phyloP scores from a whole-genome alignment of 2,113 vertebrate species.

The Lophochroa leadbeateri region DNA sequence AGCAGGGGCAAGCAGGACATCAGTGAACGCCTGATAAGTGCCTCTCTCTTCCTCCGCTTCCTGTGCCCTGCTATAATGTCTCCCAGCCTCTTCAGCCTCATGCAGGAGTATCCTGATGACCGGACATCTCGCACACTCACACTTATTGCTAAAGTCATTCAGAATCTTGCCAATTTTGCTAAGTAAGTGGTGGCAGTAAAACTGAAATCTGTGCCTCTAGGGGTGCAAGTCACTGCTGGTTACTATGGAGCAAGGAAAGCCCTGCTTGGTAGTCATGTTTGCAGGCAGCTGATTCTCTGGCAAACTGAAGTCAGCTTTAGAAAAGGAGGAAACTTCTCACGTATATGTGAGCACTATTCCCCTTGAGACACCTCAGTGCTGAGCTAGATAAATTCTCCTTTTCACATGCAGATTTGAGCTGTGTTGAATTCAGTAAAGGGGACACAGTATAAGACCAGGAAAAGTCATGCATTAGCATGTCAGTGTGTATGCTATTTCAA shows the following conservation, averaged over 20 bases:
- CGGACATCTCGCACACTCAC: conserved; percentile 91
- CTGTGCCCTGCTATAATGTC: conserved; percentile 98
- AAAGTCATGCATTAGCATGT: background rate
- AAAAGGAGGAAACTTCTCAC: background rate
- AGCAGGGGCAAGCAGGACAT: conserved; percentile 89
- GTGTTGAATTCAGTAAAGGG: background rate
- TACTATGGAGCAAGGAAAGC: background rate
- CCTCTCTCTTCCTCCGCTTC: conserved; percentile 95
- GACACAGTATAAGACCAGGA: background rate
- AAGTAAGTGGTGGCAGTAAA: conserved; percentile 79
- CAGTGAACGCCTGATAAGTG: conserved; percentile 92
- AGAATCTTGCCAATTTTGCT: conserved; percentile 97
- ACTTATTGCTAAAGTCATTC: conserved; percentile 97
- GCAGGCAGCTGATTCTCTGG: background rate
- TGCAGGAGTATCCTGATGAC: conserved; percentile 95
- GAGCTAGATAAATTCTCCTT: background rate
- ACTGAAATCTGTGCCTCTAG: background rate
- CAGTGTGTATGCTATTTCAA: background rate
- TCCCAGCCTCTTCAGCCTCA: conserved; percentile 93
- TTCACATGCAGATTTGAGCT: background rate
- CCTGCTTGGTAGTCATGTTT: background rate
- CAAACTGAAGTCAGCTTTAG: background rate
- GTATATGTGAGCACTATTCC: background rate
- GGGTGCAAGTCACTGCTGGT: background rate
- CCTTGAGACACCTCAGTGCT: background rate